Base-by-base conservation (phyloP, 2,113 vertebrate species). In the Charina bottae region DNA sequence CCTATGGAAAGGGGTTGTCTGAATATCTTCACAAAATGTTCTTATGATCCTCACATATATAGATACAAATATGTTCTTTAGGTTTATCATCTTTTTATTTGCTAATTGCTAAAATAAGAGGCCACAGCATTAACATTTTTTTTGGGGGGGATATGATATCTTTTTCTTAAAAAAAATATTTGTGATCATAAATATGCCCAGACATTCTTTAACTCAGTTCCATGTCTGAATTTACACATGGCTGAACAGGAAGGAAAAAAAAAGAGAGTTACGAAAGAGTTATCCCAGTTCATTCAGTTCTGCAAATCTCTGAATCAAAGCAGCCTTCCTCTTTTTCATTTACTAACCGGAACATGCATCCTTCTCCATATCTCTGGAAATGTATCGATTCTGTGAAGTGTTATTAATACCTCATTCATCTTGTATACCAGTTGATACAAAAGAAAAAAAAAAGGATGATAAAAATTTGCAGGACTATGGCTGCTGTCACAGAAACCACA, bases 131-230 rank as follows among this genome's bases (percentile, higher is more conserved):
- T 53, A 26, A n/a, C 9, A 49, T 10, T 37, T 23, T 84, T 68
- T 4, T 55, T 15, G 2, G 42, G 42, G 42, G 42, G 42, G 3
- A 2, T 59, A 28, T 17, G 72, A 87, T 12, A 0, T 6, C 53
- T 86, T 10, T 54, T 83, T 89, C 28, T 28, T 26, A 42, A 56
- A 37, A 23, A 42, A 26, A 59, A 55, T 72, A 93, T 54, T 55
- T 96, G 94, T 92, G 92, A 95, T 95, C 94, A 94, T 90, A 95
- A 94, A 91, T 91, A 93, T 54, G 90, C 24, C 92, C 95, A 92
- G 92, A 93, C 93, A 89, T 49, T 87, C 91, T 95, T 96, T 96
- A 90, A 92, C 93, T 84, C 94, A 54, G 91, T 85, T 83, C 95
- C 42, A 93, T 90, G 62, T 53, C 92, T 92, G 84, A 92, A 91